Evolutionary conservation across 2,797 vertebrate species (phyloP).

Genomic region (Lacerta agilis): DNA sequence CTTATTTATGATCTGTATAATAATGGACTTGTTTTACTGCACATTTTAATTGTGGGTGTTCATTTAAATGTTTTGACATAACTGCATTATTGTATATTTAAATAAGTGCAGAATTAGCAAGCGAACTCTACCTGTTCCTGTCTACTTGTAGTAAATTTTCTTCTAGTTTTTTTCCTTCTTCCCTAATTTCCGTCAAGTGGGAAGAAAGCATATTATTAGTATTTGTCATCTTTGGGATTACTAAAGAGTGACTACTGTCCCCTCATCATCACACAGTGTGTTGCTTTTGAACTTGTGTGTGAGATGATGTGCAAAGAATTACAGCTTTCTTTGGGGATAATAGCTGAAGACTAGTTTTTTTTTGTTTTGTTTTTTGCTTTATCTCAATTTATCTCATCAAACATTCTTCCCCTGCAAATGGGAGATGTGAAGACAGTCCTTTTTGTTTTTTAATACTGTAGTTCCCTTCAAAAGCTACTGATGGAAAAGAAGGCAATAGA

Average conservation of each 20-base stretch:
- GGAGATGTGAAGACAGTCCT: neutral
- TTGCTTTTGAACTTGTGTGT: neutral
- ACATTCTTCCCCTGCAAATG: neutral
- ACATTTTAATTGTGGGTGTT: no score
- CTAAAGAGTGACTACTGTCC: slow-evolving; percentile 5
- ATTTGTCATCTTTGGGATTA: neutral
- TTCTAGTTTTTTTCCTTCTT: slow-evolving; percentile 12
- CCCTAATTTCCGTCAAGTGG: neutral
- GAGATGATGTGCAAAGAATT: neutral
- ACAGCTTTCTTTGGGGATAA: slow-evolving; percentile 8
- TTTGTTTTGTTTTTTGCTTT: neutral
- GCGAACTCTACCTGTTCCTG: neutral
- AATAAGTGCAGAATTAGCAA: neutral
- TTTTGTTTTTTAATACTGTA: neutral
- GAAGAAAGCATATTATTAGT: slow-evolving; percentile 8
- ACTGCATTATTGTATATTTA: no score
- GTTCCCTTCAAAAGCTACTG: neutral
- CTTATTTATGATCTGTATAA: neutral
- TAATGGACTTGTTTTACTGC: no score
- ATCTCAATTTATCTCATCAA: slow-evolving; percentile 17
- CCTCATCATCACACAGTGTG: neutral
- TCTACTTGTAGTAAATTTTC: neutral
- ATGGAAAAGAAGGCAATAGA: slow-evolving; percentile 3
- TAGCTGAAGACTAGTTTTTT: neutral
- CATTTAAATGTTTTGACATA: no score